A percentile compares a stretch with the other conserved stretches of the same genome.
phyloP scores from a whole-genome alignment of 2,888 invertebrate genomes.

The Eupithecia pulchellata region DNA sequence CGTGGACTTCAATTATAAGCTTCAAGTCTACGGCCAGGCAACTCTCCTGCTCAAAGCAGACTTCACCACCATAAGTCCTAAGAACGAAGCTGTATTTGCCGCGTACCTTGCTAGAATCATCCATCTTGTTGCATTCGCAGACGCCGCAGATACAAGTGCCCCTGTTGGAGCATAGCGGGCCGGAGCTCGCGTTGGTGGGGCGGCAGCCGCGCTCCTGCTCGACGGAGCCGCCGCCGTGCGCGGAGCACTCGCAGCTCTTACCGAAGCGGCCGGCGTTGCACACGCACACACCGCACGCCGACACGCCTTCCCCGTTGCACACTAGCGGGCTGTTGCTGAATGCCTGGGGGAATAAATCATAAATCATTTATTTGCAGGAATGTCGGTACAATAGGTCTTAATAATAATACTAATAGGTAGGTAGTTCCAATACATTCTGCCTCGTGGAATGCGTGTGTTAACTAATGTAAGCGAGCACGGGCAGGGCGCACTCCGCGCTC shows the following conservation, averaged over 20 bases:
- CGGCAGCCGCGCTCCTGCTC: slow-evolving; percentile 87
- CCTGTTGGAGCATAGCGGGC: slow-evolving; percentile 92
- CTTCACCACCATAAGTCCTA: slow-evolving; percentile 66
- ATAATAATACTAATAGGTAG: no score
- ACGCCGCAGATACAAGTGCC: slow-evolving; percentile 95
- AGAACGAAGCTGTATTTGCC: not conserved
- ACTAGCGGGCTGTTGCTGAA: slow-evolving; percentile 87
- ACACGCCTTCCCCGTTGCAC: slow-evolving; percentile 92
- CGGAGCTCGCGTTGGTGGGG: slow-evolving; percentile 89
- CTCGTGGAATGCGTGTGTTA: no score
- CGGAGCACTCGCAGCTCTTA: slow-evolving; percentile 94
- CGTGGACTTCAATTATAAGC: no score
- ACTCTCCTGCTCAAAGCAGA: slow-evolving; percentile 76
- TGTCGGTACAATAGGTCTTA: no score
- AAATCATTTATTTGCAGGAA: no score
- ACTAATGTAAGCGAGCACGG: no score
- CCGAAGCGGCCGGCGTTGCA: slow-evolving; percentile 93
- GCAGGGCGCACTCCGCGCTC: no score
- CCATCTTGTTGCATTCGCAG: slow-evolving; percentile 91
- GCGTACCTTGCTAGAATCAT: slow-evolving; percentile 87
- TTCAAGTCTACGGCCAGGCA: no score
- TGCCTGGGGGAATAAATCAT: slow-evolving; percentile 73
- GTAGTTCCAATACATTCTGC: no score
- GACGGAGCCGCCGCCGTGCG: slow-evolving; percentile 73
- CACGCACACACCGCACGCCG: slow-evolving; percentile 96